Evolutionary conservation across 2,888 invertebrate genomes (phyloP).

Genomic region (Drosophila bunnanda): DNA sequence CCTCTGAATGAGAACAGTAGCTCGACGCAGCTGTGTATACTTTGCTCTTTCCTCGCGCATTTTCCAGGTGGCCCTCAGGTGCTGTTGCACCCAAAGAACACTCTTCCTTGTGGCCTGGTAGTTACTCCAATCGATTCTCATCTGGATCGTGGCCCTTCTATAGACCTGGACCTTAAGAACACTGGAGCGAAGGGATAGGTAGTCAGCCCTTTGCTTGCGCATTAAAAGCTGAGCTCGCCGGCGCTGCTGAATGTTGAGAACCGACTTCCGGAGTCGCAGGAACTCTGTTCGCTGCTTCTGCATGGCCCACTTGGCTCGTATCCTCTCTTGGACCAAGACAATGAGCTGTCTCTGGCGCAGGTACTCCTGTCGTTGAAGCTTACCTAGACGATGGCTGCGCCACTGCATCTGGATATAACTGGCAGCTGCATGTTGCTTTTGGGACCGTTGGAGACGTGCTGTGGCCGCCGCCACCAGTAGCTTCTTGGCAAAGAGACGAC

Average conservation of each 20-base stretch:
- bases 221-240: constrained; percentile 69
- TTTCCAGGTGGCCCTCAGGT: constrained; percentile 55
- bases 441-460: constrained; percentile 66
- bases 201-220: constrained; percentile 52
- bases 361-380: constrained; percentile 65
- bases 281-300: constrained; percentile 57
- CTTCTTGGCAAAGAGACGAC: constrained; percentile 77
- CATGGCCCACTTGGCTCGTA: constrained; percentile 66
- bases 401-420: constrained; percentile 84
- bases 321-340: constrained; percentile 62
- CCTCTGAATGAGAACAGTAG: constrained; percentile 61
- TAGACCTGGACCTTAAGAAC: constrained; percentile 84
- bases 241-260: constrained; percentile 61
- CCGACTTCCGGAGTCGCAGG: constrained; percentile 44
- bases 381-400: constrained; percentile 68
- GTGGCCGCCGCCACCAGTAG: constrained; percentile 66
- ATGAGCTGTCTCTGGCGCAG: constrained; percentile 46
- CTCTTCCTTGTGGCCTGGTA: constrained; percentile 66
- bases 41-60: constrained; percentile 51
- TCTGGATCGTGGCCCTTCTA: constrained; percentile 82
- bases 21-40: constrained; percentile 47
- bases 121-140: constrained; percentile 64
- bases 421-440: constrained; percentile 67
- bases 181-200: constrained; percentile 69
- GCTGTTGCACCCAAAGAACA: constrained; percentile 78